Evolutionary conservation across 2,888 invertebrate genomes (phyloP), one percentile per base, ranked within the genome.

Genomic region (Apodemia zela): DNA sequence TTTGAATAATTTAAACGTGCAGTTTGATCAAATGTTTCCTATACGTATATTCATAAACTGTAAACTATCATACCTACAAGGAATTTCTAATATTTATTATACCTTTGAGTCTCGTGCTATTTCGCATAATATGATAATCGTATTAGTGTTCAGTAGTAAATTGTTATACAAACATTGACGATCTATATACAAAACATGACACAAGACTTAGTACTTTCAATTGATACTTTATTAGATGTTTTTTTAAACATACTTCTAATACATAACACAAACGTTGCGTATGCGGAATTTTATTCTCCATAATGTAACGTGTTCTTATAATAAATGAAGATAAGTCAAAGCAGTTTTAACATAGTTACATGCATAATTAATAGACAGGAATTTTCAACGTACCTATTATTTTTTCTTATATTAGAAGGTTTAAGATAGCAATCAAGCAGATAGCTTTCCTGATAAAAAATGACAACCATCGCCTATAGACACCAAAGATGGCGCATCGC

Each of bases 151-250:
- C 6, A 25, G 15, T 59, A 18, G 62, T 13, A 17, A 63, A 63
- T 63, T 42, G 13, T 45, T 42, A 59, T 21, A 42, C 58, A 63
- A 67, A 66, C 51, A 69, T 51, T 63, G 18, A 54, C 47, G 59
- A 58, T 59, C n/a, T 59, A 47, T n/a, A 33, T 35, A 25, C 25
- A 63, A 47, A 63, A 58, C 33, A 62, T 42, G 58, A 63, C 58
- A 58, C 57, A 58, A 57, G n/a, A 57, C 42, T 47, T 45, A 63
- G 13, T 49, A 29, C 63, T 59, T 62, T 65, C 42, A 61, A 11
- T 59, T 64, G 47, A 65, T 65, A 59, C 58, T 58, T 47, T 47
- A 62, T 58, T 42, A 15, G 29, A 45, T 57, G 0, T 13, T 62
- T 21, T 59, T 21, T 45, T 3, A 15, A 54, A 58, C 17, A 62